A percentile compares a stretch with the other conserved stretches of the same genome.
phyloP scores from a whole-genome alignment of 2,888 invertebrate genomes.

The Darwinula stevensoni region DNA sequence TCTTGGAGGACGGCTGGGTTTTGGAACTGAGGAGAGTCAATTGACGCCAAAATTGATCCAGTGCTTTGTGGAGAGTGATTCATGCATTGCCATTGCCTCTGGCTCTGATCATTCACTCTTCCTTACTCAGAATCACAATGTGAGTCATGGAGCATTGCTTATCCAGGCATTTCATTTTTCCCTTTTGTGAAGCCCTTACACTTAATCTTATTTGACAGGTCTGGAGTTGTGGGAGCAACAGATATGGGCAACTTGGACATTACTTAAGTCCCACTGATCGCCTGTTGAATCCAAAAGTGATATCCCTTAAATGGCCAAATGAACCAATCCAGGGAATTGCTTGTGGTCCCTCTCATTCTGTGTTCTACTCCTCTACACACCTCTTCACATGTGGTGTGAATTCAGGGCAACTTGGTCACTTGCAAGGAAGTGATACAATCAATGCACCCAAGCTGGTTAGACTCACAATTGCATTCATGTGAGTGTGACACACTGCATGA shows the following conservation, averaged over 20 bases:
- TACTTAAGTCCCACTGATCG: neutral
- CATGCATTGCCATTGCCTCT: constrained; percentile 13
- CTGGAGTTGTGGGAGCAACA: constrained; percentile 16
- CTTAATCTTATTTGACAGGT: no score
- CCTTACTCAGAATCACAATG: constrained; percentile 13
- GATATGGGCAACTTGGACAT: constrained; percentile 17
- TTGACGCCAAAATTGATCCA: no score
- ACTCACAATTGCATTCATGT: constrained; percentile 4
- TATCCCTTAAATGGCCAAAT: neutral
- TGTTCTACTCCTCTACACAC: constrained; percentile 26
- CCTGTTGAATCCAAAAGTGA: no score
- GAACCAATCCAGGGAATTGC: constrained; percentile 21
- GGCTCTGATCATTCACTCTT: constrained; percentile 17
- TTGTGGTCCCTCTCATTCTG: constrained; percentile 38
- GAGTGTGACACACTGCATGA: no score
- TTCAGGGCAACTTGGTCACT: constrained; percentile 46
- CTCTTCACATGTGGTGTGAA: constrained; percentile 54
- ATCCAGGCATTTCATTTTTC: no score
- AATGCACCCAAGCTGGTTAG: constrained; percentile 14
- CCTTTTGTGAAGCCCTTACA: no score
- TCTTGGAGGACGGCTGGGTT: constrained; percentile 41
- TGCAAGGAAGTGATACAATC: constrained; percentile 17
- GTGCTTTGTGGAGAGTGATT: neutral
- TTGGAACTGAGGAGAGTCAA: constrained; percentile 23
- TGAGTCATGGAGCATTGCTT: no score